phyloP scores from a whole-genome alignment of 1,140 invertebrate genomes.

The Lanistes nyassanus region DNA sequence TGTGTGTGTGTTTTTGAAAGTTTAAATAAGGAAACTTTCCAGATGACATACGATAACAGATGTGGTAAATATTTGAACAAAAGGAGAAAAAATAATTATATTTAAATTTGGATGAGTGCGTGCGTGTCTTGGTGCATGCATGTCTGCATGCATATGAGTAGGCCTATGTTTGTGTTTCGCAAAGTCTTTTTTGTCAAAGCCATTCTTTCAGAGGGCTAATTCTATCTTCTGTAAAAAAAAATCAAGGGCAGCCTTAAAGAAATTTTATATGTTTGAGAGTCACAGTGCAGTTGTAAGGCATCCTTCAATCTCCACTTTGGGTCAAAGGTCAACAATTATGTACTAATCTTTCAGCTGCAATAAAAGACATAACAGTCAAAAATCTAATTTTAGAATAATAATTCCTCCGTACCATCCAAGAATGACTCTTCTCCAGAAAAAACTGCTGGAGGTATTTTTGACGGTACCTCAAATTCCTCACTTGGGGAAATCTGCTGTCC shows the following conservation, averaged over 20 bases:
- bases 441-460: too few relatives aligned
- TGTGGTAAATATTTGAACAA: background rate
- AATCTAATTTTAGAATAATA: too few relatives aligned
- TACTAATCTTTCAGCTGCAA: background rate
- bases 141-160: background rate
- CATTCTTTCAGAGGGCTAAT: background rate
- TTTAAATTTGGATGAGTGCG: background rate
- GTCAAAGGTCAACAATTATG: background rate
- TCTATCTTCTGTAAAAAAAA: background rate
- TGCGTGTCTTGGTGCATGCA: background rate
- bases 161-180: conserved; percentile 11
- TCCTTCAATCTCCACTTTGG: too few relatives aligned
- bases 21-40: background rate
- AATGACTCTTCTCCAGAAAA: too few relatives aligned
- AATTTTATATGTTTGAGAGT: too few relatives aligned
- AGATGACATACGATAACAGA: too few relatives aligned
- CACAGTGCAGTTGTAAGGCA: too few relatives aligned
- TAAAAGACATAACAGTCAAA: too few relatives aligned
- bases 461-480: too few relatives aligned
- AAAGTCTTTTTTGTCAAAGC: background rate
- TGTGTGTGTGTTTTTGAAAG: background rate
- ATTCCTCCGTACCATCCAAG: too few relatives aligned
- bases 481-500: too few relatives aligned
- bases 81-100: background rate
- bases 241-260: background rate